These are phyloP conservation scores for Catamblyrhynchus diadema DNA, from an alignment of 2,797 vertebrate species.

Conservation along the genomic window DNA sequence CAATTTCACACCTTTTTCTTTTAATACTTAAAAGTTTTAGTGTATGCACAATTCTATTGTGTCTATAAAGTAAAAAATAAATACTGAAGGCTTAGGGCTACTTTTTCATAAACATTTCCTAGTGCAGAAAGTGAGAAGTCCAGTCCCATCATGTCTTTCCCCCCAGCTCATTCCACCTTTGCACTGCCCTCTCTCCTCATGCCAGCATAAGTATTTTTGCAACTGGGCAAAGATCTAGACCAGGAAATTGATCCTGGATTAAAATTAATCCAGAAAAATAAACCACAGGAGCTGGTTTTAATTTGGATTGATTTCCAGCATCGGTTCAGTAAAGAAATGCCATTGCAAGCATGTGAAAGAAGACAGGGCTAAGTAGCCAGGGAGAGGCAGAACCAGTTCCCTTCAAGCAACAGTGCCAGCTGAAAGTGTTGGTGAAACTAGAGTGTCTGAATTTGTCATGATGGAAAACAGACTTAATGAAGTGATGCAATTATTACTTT, in stretches of 20 bases:
- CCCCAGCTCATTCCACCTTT: neutral
- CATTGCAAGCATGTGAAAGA: neutral
- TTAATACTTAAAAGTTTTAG: neutral
- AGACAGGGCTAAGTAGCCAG: neutral
- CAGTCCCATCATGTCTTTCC: neutral
- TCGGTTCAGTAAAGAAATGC: neutral
- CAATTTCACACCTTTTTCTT: neutral
- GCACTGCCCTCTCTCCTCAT: neutral
- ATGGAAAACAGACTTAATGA: neutral
- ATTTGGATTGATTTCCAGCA: neutral
- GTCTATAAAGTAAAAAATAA: neutral
- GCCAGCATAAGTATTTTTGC: neutral
- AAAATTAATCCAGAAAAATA: constrained; percentile 9
- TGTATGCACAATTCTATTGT: neutral
- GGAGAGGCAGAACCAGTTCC: neutral
- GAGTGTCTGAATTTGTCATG: neutral
- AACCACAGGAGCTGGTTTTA: neutral
- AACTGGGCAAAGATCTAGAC: neutral
- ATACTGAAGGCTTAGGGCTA: neutral
- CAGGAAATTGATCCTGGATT: neutral
- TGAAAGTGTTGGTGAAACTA: neutral
- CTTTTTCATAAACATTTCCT: neutral
- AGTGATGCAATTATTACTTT: neutral
- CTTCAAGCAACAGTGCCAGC: neutral
- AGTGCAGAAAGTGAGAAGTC: neutral